phyloP scores from a whole-genome alignment of 2,888 invertebrate species.

The Mesorhabditis spiculigera region DNA sequence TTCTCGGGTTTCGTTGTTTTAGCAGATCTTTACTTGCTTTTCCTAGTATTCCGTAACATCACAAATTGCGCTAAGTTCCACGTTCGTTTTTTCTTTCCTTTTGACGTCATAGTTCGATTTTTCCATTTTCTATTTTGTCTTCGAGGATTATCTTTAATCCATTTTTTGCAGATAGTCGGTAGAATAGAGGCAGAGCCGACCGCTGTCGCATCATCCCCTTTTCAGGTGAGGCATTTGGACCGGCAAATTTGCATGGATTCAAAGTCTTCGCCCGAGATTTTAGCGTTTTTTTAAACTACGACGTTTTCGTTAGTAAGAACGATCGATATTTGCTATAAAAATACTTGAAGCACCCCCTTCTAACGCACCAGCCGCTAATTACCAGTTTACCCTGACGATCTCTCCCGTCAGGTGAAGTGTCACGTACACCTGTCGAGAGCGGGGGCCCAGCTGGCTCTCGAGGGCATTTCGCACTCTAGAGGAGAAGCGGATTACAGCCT shows the following conservation, averaged over 20 bases:
- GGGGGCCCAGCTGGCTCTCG: no score
- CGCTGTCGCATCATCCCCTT: neutral
- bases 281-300: no score
- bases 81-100: neutral
- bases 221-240: neutral
- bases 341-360: no score
- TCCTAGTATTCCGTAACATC: no score
- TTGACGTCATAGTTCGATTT: neutral
- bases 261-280: no score
- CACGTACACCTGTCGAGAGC: neutral
- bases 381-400: neutral
- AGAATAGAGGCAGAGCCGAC: neutral
- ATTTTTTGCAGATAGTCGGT: constrained; percentile 3
- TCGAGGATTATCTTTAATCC: neutral
- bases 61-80: neutral
- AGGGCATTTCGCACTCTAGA: no score
- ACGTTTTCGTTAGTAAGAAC: no score
- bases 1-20: neutral
- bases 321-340: no score
- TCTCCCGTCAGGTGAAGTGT: neutral
- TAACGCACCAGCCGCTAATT: neutral
- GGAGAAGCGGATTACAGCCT: neutral
- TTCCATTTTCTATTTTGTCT: neutral
- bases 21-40: no score
- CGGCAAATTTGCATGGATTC: no score